Base-by-base conservation (phyloP, 2,888 invertebrate genomes). In the Abscondita cerata region DNA sequence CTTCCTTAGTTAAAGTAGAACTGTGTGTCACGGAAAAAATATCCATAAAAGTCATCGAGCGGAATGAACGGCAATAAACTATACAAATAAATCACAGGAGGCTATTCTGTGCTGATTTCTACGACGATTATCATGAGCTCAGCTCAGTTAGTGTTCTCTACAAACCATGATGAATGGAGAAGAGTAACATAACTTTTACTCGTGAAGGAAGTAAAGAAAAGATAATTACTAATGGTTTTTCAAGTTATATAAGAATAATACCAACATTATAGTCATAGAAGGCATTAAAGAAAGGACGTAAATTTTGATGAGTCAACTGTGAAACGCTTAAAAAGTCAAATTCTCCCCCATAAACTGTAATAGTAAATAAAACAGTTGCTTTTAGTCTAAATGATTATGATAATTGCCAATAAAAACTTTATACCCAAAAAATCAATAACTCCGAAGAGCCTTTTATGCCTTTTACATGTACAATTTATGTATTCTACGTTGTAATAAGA, bases 1-100 rank as follows among this genome's bases (percentile, higher is more conserved):
- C 59, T 63, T 63, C 63, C 63, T 63, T 59, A 57, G 59, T 63
- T 59, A 63, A 63, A 63, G 63, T 63, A 59, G 54, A 63, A 59
- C 63, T 44, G 59, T 63, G 63, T 63, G 59, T 64, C 64, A 60
- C 60, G 54, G 54, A 74, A 72, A 74, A 74, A 76, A 76, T 74
- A 75, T 75, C 76, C 75, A 76, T 77, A 76, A 77, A 77, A 77
- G 75, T 76, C 76, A 76, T 76, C 72, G 74, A 70, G 74, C 72
- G 76, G 76, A 77, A 76, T 76, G 74, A 76, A 76, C 75, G 76
- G 74, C 75, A 76, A 76, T 77, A 76, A 77, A 77, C 75, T 76
- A 74, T 73, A 75, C 73, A 74, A 74, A 77, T 77, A 76, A 75
- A 76, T 76, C 75, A 76, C 71, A 59, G 62, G 64, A 70, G 72